phyloP scores from a whole-genome alignment of 2,888 invertebrate species.

The Nasonia oneida region DNA sequence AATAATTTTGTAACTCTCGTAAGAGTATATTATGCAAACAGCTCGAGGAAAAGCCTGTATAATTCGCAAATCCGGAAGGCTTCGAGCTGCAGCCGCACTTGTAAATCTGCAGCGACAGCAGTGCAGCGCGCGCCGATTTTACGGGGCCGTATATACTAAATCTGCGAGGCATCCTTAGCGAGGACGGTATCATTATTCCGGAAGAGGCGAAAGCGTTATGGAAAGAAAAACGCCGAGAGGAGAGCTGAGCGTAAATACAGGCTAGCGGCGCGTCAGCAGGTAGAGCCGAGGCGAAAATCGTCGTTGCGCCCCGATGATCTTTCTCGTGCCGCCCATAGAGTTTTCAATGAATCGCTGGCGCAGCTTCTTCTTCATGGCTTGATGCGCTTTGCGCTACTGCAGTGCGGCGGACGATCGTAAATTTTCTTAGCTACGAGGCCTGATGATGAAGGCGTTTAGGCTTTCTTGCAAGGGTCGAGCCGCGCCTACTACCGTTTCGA shows the following conservation, averaged over 20 bases:
- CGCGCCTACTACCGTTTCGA: not conserved
- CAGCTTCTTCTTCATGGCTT: not conserved
- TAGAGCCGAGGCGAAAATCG: not conserved
- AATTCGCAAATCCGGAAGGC: not conserved
- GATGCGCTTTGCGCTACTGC: not conserved
- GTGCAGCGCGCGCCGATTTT: not conserved
- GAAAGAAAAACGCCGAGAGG: not conserved
- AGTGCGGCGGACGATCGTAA: not conserved
- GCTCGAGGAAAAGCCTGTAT: not conserved
- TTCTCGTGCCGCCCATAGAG: not conserved
- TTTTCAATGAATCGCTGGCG: not conserved
- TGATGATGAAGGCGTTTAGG: slow-evolving; percentile 14
- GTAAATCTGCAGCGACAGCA: slow-evolving; percentile 14
- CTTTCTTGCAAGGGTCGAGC: not conserved
- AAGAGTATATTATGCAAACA: no score
- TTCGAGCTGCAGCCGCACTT: not conserved
- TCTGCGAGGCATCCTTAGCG: not conserved
- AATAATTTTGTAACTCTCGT: no score
- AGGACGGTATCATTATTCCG: not conserved
- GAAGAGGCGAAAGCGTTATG: not conserved
- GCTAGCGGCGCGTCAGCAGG: slow-evolving; percentile 26
- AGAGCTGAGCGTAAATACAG: not conserved
- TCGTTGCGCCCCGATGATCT: not conserved
- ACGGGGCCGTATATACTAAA: not conserved
- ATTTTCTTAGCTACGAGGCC: not conserved